Evolutionary conservation across 2,797 vertebrate genomes (phyloP), one percentile per base, ranked within the genome.

Genomic region (Pelochelys cantorii): DNA sequence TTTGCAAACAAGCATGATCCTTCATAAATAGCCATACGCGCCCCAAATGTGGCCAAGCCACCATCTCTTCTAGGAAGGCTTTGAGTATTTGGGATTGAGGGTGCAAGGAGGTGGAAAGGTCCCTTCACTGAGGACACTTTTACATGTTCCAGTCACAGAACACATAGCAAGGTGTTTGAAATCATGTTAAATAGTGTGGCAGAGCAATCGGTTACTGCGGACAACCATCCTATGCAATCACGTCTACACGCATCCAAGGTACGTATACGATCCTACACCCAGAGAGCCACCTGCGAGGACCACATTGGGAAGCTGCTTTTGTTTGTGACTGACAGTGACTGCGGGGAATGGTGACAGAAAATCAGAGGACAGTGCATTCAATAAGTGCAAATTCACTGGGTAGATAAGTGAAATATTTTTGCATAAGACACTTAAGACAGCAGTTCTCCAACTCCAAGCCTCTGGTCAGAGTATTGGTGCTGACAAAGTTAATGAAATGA

Each of bases 311-410:
- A 79, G 60, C 2, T 42, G 22, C 83, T 87, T 87, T 71, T 71
- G 34, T 37, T 37, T 71, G 68, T 34, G 90, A 56, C 59, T 71
- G n/a, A 83, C 48, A 59, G 54, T 7, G 75, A 83, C 1, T 2
- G 20, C 14, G 68, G 85, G 6, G 5, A 4, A 55, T 17, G 20
- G 18, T 68, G 48, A 88, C 17, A 54, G 14, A 34, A 60, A 91
- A 90, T 56, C 27, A 37, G 88, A 89, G 55, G 48, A 23, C 52
- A 95, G 56, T 22, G 85, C 82, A 88, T 48, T 71, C 62, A 85
- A 2, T 79, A 29, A 27, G 59, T 29, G 17, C n/a, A 53, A 82
- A 90, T 88, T 90, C 37, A 83, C 25, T 84, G 0, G 0, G 60
- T 5, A 88, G 77, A 54, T 5, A 25, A 87, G n/a, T 4, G 18